These are phyloP conservation scores for Megaptera novaeangliae DNA, from an alignment of 2,113 vertebrate species.

Conservation along the genomic window DNA sequence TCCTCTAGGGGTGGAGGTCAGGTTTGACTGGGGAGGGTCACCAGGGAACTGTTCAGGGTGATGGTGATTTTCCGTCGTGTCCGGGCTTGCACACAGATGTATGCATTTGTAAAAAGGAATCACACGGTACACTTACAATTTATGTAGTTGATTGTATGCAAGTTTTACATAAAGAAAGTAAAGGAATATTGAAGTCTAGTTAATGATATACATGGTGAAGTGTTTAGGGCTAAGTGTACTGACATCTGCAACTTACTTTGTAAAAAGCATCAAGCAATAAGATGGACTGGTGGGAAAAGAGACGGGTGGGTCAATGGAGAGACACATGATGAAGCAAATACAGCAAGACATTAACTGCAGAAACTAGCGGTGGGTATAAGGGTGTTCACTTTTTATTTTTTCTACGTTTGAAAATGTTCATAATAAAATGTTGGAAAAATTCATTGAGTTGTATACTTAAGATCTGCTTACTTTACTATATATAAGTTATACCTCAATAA, in stretches of 20 bases:
- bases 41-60: neutral
- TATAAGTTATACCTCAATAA: neutral
- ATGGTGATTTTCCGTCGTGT: accelerated
- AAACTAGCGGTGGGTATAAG: accelerated
- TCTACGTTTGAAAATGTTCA: neutral
- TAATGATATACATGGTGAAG: neutral
- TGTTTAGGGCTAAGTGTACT: neutral
- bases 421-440: neutral
- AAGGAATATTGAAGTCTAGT: neutral
- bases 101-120: neutral
- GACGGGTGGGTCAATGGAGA: accelerated
- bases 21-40: neutral
- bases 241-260: neutral
- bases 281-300: neutral
- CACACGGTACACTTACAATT: too few species aligned
- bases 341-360: accelerated
- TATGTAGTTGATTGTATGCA: neutral
- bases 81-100: accelerated
- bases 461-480: neutral
- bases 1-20: neutral
- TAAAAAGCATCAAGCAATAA: neutral
- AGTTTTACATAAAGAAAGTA: neutral
- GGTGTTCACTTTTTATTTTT: neutral
- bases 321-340: accelerated
- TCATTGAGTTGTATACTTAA: neutral